A percentile compares a stretch with the other conserved stretches of the same genome.
These are phyloP conservation scores for Spilarctia lutea DNA, from an alignment of 2,888 invertebrate species.

Conservation along the genomic window DNA sequence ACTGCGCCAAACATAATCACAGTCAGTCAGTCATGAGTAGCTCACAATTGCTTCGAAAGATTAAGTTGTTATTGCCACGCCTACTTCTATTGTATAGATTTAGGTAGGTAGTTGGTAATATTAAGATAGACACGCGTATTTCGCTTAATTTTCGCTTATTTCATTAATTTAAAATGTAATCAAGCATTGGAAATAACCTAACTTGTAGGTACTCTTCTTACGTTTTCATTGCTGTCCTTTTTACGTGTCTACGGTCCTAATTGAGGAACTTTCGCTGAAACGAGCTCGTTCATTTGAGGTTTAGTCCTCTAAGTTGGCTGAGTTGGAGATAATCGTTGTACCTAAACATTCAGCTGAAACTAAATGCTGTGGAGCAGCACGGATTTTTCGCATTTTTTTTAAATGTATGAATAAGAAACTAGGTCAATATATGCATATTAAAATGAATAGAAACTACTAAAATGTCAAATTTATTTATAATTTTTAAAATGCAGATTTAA, in stretches of 20 bases:
- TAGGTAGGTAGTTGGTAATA: conserved; percentile 24
- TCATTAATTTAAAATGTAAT: neutral
- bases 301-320: neutral
- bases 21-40: conserved; percentile 46
- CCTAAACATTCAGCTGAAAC: neutral
- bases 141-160: neutral
- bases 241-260: neutral
- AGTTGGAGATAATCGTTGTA: neutral
- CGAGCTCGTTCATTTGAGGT: neutral
- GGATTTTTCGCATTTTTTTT: neutral
- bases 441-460: neutral
- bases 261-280: neutral
- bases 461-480: neutral
- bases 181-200: neutral
- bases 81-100: conserved; percentile 45
- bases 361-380: neutral
- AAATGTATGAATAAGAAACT: neutral
- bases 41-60: conserved; percentile 33
- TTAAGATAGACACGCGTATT: neutral
- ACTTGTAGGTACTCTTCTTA: neutral
- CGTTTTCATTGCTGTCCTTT: neutral
- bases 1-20: conserved; percentile 54
- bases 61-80: conserved; percentile 43
- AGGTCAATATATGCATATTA: neutral
- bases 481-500: no score